Percentiles rank a stretch among this genome's conserved stretches.
These are phyloP conservation scores for Zaprionus gabonicus DNA, from an alignment of 1,140 invertebrate species.

Conservation along the genomic window DNA sequence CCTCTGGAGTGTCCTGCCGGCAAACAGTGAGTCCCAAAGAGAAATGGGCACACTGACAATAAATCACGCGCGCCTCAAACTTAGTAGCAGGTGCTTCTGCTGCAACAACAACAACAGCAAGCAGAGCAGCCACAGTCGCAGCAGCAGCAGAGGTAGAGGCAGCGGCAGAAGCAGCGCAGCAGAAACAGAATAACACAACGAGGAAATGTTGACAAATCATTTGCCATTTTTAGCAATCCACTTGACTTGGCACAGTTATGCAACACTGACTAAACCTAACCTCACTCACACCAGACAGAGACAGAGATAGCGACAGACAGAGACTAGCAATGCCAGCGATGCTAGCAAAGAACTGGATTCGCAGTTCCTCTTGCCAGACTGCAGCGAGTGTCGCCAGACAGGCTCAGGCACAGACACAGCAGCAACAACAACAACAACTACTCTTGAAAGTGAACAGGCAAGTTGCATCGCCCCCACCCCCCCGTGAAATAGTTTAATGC, in stretches of 20 bases:
- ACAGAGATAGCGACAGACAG: background rate
- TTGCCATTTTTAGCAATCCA: constrained; percentile 77
- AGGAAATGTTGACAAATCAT: constrained; percentile 66
- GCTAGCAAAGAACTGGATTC: constrained; percentile 59
- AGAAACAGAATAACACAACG: constrained; percentile 39
- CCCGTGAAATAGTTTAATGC: background rate
- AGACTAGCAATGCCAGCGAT: constrained; percentile 37
- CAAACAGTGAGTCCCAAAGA: constrained; percentile 15
- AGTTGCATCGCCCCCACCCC: background rate
- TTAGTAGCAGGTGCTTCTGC: constrained; percentile 14
- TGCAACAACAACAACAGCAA: constrained; percentile 20
- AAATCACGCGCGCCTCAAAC: constrained; percentile 65
- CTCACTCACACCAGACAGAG: constrained; percentile 32
- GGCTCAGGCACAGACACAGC: constrained; percentile 14
- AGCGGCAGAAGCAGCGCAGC: background rate
- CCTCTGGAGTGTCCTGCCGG: constrained; percentile 22
- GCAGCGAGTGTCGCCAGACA: constrained; percentile 40
- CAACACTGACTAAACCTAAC: constrained; percentile 64
- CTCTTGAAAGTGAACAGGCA: constrained; percentile 61
- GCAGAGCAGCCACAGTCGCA: background rate
- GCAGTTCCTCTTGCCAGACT: background rate
- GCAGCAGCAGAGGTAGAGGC: no score
- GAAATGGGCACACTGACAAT: constrained; percentile 72
- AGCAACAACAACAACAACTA: constrained; percentile 50
- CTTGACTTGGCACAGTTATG: constrained; percentile 71